Base-by-base conservation (phyloP, 2,113 vertebrate species). In the Pyxicephalus adspersus region DNA sequence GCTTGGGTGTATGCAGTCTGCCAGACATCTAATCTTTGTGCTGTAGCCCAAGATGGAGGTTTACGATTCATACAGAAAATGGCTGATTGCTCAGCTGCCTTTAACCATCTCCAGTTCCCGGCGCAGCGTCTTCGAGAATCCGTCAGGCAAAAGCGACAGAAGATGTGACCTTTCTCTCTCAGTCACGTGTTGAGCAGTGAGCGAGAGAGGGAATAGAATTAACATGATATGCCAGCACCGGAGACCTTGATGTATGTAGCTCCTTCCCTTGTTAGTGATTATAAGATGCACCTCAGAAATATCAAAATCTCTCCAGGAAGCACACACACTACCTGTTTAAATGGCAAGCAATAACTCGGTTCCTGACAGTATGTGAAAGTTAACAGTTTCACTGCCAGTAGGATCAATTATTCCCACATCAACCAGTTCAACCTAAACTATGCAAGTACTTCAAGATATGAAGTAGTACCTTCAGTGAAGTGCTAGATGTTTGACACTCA, bases 81-180 rank as follows among this genome's bases (percentile, higher is more conserved):
- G 90, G 89, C 89, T 22, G 85, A 85, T 83, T 84, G 85, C 89
- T 81, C 81, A 87, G 87, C 86, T 88, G 87, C 87, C 70, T 83
- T 84, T 88, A 87, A 88, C 91, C 85, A 85, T 67, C 88, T 89
- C 87, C 66, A 85, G 90, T 89, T 90, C 76, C 0, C 83, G 74
- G 91, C 89, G 71, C 90, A 81, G 83, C 64, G 87, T 29, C 88
- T 84, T 84, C 25, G 84, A 89, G 89, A 90, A 86, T 88, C 90
- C 76, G 87, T 89, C 91, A 87, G 87, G 90, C 88, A 86, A 86
- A 88, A 70, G 83, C 88, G 92, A 85, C 91, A 90, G 92, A 86
- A 60, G 81, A 83, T 85, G 77, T 93, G 92, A 92, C 92, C 92
- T 92, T 94, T 91, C 89, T 75, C 72, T 90, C 89, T 73, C 70